Base-by-base conservation (phyloP, 2,797 vertebrate species). In the Parotocinclus haroldoi region DNA sequence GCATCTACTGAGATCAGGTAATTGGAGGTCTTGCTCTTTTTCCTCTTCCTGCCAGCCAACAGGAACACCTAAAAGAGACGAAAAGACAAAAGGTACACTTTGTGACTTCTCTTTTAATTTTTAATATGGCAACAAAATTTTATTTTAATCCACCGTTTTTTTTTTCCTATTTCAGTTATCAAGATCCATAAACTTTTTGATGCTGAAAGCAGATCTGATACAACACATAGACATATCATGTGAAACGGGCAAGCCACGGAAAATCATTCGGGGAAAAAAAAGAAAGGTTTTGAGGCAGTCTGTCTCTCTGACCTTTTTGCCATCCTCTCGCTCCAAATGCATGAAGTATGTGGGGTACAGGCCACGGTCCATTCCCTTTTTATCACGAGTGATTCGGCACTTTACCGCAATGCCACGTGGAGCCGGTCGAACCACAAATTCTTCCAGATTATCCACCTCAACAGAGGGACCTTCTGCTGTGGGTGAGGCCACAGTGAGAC, bases 11-110 rank as follows among this genome's bases (percentile, higher is more conserved):
- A 97, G 63, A 99, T 96, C 66, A 99, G 89, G 75, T 98, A 99
- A 87, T 98, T 98, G 59, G 96, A 98, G 0, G 96, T 98, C 87
- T 97, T 99, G 78, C 96, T 98, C 87, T 98, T 98, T 87, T 98
- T 99, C 72, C 96, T 90, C 83, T 99, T 98, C 75, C 96, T 90
- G 9, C 95, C 96, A 0, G 96, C 96, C 79, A 99, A 87, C 78
- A 98, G 86, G 80, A 99, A 99, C 7, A 92, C 81, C 96, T 98
- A 76, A 82, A 6, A 66, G 5, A 65, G 27, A 45, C 39, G 27
- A 66, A 39, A 55, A 7, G 66, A 4, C 62, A 27, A 52, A 17
- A 38, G 17, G 10, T 6, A 54, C 10, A n/a, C n/a, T n/a, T n/a
- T n/a, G n/a, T n/a, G n/a, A n/a, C n/a, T n/a, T n/a, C n/a, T n/a